Conservation (phyloP, 2,888 invertebrate genomes). For the Erebia ligea region DNA sequence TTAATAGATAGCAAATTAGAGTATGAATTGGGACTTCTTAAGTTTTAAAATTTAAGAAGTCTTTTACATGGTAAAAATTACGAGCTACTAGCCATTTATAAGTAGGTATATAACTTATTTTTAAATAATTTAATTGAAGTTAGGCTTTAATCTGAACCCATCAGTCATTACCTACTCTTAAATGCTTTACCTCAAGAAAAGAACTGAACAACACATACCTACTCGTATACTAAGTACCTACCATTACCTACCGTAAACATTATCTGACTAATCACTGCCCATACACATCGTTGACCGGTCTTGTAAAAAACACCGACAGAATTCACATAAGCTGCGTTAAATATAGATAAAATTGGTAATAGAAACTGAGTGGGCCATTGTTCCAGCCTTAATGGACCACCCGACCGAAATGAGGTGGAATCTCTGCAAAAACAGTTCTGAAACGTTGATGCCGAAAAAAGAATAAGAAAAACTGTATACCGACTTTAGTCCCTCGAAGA, state of each 20-base stretch:
- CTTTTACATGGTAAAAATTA: too few species aligned
- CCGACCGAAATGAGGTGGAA: slow-evolving; percentile 64
- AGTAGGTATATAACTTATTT: too few species aligned
- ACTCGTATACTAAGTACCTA: slow-evolving; percentile 7
- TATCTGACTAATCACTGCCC: slow-evolving; percentile 48
- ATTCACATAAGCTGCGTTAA: slow-evolving; percentile 77
- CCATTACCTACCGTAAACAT: slow-evolving; percentile 27
- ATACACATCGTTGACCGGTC: slow-evolving; percentile 51
- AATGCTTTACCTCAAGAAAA: slow-evolving; percentile 3
- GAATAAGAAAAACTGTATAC: slow-evolving; percentile 67
- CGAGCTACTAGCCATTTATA: too few species aligned
- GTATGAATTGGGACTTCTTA: too few species aligned
- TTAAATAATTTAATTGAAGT: too few species aligned
- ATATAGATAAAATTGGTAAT: slow-evolving; percentile 77
- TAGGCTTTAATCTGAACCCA: neutral
- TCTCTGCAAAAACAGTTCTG: slow-evolving; percentile 69
- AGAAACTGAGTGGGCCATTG: slow-evolving; percentile 76
- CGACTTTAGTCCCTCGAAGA: slow-evolving; percentile 71
- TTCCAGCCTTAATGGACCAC: slow-evolving; percentile 79
- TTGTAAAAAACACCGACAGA: slow-evolving; percentile 62
- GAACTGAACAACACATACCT: slow-evolving; percentile 5
- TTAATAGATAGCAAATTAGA: too few species aligned
- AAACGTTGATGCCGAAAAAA: slow-evolving; percentile 69
- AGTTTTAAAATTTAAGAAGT: too few species aligned
- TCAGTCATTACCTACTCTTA: neutral